Evolutionary conservation across 2,797 vertebrate genomes (phyloP), one percentile per base, ranked within the genome.

Genomic region (Darevskia mixta): DNA sequence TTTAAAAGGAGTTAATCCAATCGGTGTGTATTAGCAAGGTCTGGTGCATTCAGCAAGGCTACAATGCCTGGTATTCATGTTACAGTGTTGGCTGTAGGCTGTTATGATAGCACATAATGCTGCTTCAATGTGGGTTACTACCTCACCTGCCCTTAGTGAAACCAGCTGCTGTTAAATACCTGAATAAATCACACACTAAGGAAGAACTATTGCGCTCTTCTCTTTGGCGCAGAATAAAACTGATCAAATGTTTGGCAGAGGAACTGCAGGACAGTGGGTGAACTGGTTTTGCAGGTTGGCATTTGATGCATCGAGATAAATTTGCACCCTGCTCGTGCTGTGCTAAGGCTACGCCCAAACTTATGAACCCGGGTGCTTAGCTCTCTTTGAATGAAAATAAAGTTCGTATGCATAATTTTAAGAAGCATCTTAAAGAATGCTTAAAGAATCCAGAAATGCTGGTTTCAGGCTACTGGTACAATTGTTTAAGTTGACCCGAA

Each of bases 201-300:
- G 41, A 61, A 64, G 23, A 58, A 32, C 38, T 15, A 41, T 13
- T 29, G 61, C 76, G 20, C 38, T 61, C 2, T 80, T 66, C 43
- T 66, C 72, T 77, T n/a, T 88, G 87, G 78, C 58, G 32, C 43
- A 76, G 17, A 85, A 89, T 85, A 89, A 55, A 85, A 82, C 15
- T 86, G 69, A 89, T 89, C 86, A 92, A 88, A 89, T 4, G 87
- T 89, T 89, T 92, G 89, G 87, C 87, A 89, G 92, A 90, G 87
- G 79, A 92, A 82, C 91, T 90, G 91, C 89, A 90, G 85, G 88
- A 91, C 72, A 18, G 0, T 75, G 17, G 92, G 88, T 81, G 9
- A 90, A 92, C 95, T 84, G 45, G 95, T 94, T 93, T 89, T 88
- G 89, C 93, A n/a, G 61, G 91, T 32, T 90, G 49, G 8, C 27